These are phyloP conservation scores for Thereva unica DNA, from an alignment of 2,888 invertebrate genomes.

Conservation along the genomic window DNA sequence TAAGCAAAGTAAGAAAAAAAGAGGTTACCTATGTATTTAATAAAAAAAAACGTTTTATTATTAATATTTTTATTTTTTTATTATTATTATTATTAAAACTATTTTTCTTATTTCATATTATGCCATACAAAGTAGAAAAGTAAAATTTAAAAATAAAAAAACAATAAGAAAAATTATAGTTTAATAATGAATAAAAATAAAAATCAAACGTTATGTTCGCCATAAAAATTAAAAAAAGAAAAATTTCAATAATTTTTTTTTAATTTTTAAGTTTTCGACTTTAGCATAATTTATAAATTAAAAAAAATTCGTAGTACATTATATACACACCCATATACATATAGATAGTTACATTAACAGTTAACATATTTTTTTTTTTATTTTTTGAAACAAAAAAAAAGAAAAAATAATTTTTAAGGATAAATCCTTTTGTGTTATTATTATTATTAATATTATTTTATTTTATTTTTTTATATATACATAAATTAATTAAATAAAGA, in stretches of 20 bases:
- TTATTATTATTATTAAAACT: background rate
- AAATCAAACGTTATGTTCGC: no score
- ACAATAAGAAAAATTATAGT: no score
- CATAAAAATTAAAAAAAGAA: no score
- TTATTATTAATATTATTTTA: background rate
- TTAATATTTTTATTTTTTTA: background rate
- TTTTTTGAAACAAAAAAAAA: constrained; percentile 1
- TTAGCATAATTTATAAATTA: no score
- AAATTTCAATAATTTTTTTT: no score
- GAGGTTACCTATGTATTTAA: constrained; percentile 3
- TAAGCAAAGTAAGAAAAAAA: background rate
- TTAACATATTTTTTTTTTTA: background rate
- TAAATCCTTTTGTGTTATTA: constrained; percentile 18
- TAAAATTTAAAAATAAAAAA: no score
- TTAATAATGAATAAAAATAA: no score
- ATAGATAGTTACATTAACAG: constrained; percentile 3
- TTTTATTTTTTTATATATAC: background rate
- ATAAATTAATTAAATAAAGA: constrained; percentile 11
- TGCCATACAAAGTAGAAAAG: no score
- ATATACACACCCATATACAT: no score
- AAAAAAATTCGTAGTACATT: no score
- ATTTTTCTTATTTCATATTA: no score
- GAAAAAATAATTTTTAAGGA: background rate
- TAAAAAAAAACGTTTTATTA: constrained; percentile 14
- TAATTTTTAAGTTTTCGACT: no score